Percentiles rank a stretch among this genome's conserved stretches.
These are phyloP conservation scores for Danaus melanippus DNA, from an alignment of 1,140 invertebrate genomes.

Conservation along the genomic window DNA sequence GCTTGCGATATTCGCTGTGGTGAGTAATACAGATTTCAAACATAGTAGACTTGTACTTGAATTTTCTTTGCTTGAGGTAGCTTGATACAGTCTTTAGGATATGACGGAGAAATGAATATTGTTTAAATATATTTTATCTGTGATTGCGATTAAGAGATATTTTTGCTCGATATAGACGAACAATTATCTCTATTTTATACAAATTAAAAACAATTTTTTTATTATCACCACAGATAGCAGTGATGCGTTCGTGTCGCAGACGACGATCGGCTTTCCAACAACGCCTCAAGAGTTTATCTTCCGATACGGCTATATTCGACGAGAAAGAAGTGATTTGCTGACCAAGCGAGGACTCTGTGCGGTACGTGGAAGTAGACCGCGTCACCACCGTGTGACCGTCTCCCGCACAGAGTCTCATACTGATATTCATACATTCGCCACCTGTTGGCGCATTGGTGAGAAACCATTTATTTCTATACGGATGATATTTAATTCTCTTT, in stretches of 20 bases:
- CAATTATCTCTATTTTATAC: too few relatives aligned
- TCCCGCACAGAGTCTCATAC: conserved; percentile 46
- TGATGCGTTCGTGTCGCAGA: conserved; percentile 74
- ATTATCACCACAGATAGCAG: conserved; percentile 51
- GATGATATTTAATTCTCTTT: too few relatives aligned
- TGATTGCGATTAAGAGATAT: too few relatives aligned
- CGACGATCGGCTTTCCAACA: conserved; percentile 82
- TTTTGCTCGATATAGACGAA: too few relatives aligned
- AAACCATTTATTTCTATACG: too few relatives aligned
- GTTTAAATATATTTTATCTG: too few relatives aligned
- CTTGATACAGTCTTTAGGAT: too few relatives aligned
- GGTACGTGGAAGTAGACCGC: conserved; percentile 90
- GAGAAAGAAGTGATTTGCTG: conserved; percentile 93
- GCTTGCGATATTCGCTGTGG: conserved; percentile 49
- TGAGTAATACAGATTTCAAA: conserved; percentile 18
- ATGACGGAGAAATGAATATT: too few relatives aligned
- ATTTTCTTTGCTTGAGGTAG: too few relatives aligned
- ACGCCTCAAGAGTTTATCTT: conserved; percentile 82
- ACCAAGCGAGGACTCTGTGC: conserved; percentile 93
- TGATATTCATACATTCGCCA: background rate
- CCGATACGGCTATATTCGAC: conserved; percentile 84
- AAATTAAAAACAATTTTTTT: conserved; percentile 1
- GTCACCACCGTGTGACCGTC: conserved; percentile 88
- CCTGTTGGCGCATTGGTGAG: too few relatives aligned
- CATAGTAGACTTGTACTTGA: too few relatives aligned